phyloP scores from a whole-genome alignment of 1,140 invertebrate species.

The Radopholus similis region DNA sequence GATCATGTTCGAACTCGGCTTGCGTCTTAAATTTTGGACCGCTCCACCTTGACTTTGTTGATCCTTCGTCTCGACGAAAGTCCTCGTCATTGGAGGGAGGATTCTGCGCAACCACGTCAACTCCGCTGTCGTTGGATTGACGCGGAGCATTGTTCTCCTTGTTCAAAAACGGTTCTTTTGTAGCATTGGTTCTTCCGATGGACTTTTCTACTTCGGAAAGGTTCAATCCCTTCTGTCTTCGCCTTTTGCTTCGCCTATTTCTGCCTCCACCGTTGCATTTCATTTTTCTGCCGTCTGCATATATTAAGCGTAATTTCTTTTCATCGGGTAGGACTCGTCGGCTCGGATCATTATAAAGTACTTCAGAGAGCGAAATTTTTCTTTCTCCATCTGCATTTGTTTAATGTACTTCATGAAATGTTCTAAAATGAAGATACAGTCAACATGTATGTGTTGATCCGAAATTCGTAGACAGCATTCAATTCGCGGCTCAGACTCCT shows the following conservation, averaged over 20 bases:
- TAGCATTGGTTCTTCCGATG: not conserved
- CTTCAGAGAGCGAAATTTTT: too few relatives aligned
- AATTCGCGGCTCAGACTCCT: not conserved
- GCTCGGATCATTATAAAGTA: not conserved
- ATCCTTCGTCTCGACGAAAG: too few relatives aligned
- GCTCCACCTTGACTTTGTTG: not conserved
- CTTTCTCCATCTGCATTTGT: too few relatives aligned
- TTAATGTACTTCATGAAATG: slow-evolving; percentile 4
- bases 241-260: not conserved
- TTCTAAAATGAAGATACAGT: not conserved
- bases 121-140: not conserved
- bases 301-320: too few relatives aligned
- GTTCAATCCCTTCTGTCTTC: not conserved
- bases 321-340: not conserved
- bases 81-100: too few relatives aligned
- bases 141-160: not conserved
- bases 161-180: not conserved
- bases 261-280: not conserved
- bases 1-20: slow-evolving; percentile 14
- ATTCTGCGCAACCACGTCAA: too few relatives aligned
- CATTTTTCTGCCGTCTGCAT: too few relatives aligned
- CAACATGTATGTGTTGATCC: not conserved
- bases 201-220: not conserved
- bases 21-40: not conserved
- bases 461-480: not conserved